These are phyloP conservation scores for Fopius arisanus DNA, from an alignment of 1,140 invertebrate genomes.

Conservation along the genomic window DNA sequence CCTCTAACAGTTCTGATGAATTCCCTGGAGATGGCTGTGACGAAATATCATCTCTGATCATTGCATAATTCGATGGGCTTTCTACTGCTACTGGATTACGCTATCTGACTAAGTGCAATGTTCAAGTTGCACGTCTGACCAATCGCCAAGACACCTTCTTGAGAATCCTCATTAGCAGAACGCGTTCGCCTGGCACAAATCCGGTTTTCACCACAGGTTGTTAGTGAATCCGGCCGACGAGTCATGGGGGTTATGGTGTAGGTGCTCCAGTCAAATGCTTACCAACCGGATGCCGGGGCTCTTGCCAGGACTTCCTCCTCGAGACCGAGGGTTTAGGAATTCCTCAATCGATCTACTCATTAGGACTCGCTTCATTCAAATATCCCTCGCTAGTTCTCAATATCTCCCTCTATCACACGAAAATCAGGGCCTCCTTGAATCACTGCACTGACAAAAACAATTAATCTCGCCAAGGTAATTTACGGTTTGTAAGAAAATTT, in stretches of 20 bases:
- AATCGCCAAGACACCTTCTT: constrained; percentile 40
- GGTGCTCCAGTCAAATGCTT: neutral
- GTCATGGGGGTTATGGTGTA: neutral
- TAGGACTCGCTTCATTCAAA: neutral
- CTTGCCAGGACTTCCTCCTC: neutral
- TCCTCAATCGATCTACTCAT: neutral
- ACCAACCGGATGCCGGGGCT: neutral
- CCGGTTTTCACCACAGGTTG: constrained; percentile 44
- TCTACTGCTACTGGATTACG: constrained; percentile 14
- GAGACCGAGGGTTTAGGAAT: neutral
- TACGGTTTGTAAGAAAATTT: no score
- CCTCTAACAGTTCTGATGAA: no score
- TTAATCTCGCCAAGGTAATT: no score
- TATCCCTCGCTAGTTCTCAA: neutral
- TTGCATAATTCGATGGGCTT: constrained; percentile 5
- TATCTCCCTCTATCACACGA: no score
- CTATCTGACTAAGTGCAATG: constrained; percentile 3
- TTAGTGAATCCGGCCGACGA: neutral
- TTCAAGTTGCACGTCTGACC: neutral
- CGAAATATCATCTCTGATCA: neutral
- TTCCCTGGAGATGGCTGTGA: neutral
- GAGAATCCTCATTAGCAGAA: constrained; percentile 48
- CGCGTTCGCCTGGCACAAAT: constrained; percentile 39
- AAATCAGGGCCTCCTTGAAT: no score
- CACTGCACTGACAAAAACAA: no score